Conservation (phyloP, 2,113 vertebrate species). For the Neoarius graeffei region DNA sequence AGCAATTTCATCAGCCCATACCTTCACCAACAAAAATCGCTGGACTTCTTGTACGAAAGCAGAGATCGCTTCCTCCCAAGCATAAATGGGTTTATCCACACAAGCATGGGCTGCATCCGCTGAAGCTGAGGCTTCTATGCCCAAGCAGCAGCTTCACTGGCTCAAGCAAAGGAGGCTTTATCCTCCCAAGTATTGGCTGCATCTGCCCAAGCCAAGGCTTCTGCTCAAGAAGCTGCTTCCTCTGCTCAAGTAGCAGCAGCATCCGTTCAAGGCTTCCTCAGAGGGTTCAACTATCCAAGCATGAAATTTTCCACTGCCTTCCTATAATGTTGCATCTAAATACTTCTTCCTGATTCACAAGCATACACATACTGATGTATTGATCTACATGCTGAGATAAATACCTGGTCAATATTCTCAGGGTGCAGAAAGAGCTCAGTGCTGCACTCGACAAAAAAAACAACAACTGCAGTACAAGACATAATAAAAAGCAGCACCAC, state of each 20-base stretch:
- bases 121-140: neutral
- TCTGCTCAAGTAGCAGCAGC: neutral
- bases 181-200: neutral
- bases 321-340: neutral
- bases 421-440: slow-evolving; percentile 19
- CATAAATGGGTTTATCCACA: neutral
- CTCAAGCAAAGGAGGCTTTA: neutral
- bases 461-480: neutral
- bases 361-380: slow-evolving; percentile 22
- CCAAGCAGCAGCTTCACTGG: neutral
- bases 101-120: neutral
- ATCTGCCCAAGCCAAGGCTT: neutral
- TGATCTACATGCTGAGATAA: slow-evolving; percentile 44
- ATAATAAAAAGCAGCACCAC: neutral
- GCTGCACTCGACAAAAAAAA: neutral
- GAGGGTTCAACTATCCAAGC: neutral
- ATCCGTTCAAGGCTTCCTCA: neutral
- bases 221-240: neutral
- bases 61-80: neutral
- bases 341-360: neutral
- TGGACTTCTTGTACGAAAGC: neutral
- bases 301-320: neutral
- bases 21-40: neutral
- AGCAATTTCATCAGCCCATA: neutral
- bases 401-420: slow-evolving; percentile 45